Percentiles rank a stretch among this genome's conserved stretches.
These are phyloP conservation scores for Chloroclysta siterata DNA, from an alignment of 2,888 invertebrate species.

Conservation along the genomic window DNA sequence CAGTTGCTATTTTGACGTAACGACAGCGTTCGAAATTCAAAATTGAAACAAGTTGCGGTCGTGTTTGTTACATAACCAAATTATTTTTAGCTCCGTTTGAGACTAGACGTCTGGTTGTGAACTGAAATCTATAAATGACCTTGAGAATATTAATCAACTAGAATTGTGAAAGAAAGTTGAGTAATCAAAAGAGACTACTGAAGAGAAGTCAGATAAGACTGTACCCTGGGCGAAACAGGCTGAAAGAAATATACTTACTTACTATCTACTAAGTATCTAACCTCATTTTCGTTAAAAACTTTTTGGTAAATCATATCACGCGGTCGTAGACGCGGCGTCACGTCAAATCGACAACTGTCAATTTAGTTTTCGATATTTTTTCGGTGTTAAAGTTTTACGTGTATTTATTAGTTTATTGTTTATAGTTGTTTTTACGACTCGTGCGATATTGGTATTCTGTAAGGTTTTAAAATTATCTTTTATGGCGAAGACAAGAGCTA, in stretches of 20 bases:
- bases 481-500: too few species aligned
- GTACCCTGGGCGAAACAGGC: too few species aligned
- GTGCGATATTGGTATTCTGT: conserved; percentile 24
- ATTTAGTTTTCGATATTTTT: conserved; percentile 37
- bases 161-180: too few species aligned
- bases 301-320: neutral
- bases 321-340: conserved; percentile 3
- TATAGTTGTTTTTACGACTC: conserved; percentile 23
- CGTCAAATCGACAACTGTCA: conserved; percentile 38
- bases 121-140: neutral
- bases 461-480: conserved; percentile 2
- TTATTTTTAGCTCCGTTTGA: neutral
- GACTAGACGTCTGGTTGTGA: neutral
- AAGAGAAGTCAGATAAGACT: too few species aligned
- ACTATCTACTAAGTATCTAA: neutral
- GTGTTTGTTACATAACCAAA: neutral
- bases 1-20: conserved; percentile 34
- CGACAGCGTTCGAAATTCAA: neutral
- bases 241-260: too few species aligned
- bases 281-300: neutral
- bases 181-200: too few species aligned
- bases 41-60: neutral
- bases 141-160: neutral
- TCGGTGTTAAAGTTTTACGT: conserved; percentile 41
- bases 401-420: conserved; percentile 31